These are phyloP conservation scores for Oplegnathus fasciatus DNA, from an alignment of 2,113 vertebrate genomes.

Conservation along the genomic window DNA sequence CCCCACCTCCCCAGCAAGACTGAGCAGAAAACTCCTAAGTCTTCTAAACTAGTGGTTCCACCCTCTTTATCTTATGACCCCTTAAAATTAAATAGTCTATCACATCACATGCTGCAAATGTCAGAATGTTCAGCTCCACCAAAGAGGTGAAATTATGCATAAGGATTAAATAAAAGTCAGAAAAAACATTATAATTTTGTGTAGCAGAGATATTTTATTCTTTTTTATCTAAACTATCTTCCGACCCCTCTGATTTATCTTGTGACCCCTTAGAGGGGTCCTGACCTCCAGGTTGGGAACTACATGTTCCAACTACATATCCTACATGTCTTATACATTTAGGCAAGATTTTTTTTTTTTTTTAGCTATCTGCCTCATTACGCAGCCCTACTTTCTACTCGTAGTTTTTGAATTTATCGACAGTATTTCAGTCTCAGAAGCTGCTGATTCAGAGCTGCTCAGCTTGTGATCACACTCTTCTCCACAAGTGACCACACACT, in stretches of 20 bases:
- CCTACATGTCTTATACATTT: background rate
- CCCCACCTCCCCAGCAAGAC: background rate
- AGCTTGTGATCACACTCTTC: background rate
- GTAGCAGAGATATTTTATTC: background rate
- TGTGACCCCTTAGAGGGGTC: background rate
- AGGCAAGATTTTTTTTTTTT: background rate
- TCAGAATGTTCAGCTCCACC: background rate
- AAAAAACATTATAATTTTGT: background rate
- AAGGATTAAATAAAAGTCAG: background rate
- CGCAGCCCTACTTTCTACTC: background rate
- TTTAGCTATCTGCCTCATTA: background rate
- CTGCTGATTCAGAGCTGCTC: conserved; percentile 11
- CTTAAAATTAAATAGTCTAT: background rate
- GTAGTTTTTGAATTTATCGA: background rate
- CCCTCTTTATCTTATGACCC: background rate
- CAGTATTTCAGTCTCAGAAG: background rate
- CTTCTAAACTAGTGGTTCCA: background rate
- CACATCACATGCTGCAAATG: background rate
- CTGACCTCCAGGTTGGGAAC: background rate
- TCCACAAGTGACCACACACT: conserved; percentile 6
- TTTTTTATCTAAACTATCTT: background rate
- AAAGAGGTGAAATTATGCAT: background rate
- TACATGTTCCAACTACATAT: background rate
- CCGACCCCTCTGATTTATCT: background rate
- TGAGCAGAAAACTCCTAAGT: background rate